Conservation (phyloP, 2,888 invertebrate genomes). For the Steinernema scapterisci region DNA sequence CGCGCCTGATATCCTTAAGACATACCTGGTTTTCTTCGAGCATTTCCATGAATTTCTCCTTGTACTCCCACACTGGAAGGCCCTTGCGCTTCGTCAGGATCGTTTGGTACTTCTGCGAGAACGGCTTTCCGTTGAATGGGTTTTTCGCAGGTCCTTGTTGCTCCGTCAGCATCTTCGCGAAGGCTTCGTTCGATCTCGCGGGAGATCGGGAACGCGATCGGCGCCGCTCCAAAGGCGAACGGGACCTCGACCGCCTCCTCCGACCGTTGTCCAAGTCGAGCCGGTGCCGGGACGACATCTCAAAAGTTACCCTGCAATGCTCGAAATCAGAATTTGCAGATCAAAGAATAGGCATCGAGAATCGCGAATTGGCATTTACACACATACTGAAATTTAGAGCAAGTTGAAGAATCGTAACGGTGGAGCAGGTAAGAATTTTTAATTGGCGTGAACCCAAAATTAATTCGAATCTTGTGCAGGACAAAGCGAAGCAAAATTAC, state of each 20-base stretch:
- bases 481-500: too few relatives aligned
- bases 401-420: not conserved
- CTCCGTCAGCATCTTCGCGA: conserved; percentile 16
- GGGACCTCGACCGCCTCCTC: conserved; percentile 36
- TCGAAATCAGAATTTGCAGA: not conserved
- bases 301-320: conserved; percentile 15
- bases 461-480: too few relatives aligned
- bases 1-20: too few relatives aligned
- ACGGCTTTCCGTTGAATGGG: conserved; percentile 37
- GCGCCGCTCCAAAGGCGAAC: conserved; percentile 40
- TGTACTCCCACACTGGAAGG: conserved; percentile 96
- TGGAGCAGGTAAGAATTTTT: too few relatives aligned
- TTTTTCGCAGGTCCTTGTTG: not conserved
- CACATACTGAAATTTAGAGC: not conserved
- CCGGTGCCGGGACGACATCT: conserved; percentile 55
- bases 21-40: conserved; percentile 82
- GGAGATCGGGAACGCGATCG: conserved; percentile 8
- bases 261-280: conserved; percentile 51
- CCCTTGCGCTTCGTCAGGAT: conserved; percentile 78
- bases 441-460: too few relatives aligned
- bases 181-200: conserved; percentile 17
- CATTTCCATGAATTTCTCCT: conserved; percentile 88
- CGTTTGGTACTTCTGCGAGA: conserved; percentile 30
- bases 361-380: too few relatives aligned
- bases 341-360: too few relatives aligned